A percentile compares a stretch with the other conserved stretches of the same genome.
Conservation (phyloP, 2,797 vertebrate species). For the Mus minutoides region DNA sequence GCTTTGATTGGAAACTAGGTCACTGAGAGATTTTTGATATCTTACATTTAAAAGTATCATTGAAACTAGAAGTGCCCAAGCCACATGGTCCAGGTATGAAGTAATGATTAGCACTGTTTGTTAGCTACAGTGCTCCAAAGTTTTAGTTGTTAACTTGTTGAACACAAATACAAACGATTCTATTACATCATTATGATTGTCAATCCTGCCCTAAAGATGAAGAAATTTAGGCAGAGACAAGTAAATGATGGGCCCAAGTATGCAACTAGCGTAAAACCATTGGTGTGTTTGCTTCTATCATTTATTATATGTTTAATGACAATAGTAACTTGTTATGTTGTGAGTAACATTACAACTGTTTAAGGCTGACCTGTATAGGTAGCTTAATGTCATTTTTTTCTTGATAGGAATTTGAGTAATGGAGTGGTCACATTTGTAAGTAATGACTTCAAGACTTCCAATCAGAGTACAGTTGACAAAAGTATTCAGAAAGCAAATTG, state of each 20-base stretch:
- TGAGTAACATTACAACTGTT: background rate
- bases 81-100: background rate
- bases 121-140: background rate
- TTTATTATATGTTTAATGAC: background rate
- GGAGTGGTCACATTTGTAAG: background rate
- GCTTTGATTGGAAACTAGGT: background rate
- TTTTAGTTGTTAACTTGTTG: background rate
- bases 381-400: background rate
- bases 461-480: rapidly evolving
- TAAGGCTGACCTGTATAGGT: background rate
- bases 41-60: background rate
- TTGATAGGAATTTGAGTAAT: background rate
- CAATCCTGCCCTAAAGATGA: background rate
- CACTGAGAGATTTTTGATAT: constrained; percentile 14
- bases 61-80: background rate
- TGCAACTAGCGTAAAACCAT: background rate
- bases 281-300: background rate
- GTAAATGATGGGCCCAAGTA: background rate
- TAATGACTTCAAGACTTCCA: background rate
- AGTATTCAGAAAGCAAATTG: background rate
- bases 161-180: background rate
- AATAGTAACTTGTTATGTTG: background rate
- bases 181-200: background rate
- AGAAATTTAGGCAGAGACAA: background rate
- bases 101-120: background rate